Evolutionary conservation across 2,113 vertebrate species (phyloP), one percentile per base, ranked within the genome.

Genomic region (Corvus hawaiiensis): DNA sequence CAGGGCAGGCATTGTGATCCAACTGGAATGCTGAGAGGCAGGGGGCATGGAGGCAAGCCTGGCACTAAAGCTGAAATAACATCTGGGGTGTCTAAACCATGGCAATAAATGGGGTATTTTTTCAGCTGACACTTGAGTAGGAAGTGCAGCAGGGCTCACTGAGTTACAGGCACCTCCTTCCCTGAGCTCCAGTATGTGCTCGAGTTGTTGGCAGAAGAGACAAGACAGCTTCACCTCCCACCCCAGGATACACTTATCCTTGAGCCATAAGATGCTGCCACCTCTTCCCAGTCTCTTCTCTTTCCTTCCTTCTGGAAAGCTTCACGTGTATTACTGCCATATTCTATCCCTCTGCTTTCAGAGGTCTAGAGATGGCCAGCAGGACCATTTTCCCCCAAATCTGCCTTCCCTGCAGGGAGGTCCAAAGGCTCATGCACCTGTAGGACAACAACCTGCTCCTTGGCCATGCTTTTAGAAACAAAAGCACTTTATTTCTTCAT

Each of bases 221-320:
- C 1, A 6, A 64, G 39, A 24, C 32, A 51, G n/a, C 22, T 84
- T 90, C 83, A 76, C 22, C 59, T 87, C 33, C n/a, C 10, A 41
- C 19, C 37, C 84, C 2, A 2, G 35, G 24, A 5, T 63, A 21
- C 0, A 0, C 28, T 77, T 9, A 4, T n/a, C 44, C 51, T 26
- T 2, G 6, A 83, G 66, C 52, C 28, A 0, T 19, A 43, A 24
- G 67, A 37, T 0, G 0, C 35, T 58, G 32, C 66, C 51, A 71
- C 27, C 37, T 41, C 19, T 61, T 89, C 49, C 37, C 52, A 58
- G 24, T 44, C 27, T 27, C n/a, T 26, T 63, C 56, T n/a, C 56
- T n/a, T 74, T 39, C 10, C 51, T 87, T 71, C 43, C n/a, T 39
- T 76, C 44, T 72, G 63, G 63, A 91, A 71, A 67, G 46, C n/a